Percentiles rank a stretch among this genome's conserved stretches.
phyloP scores from a whole-genome alignment of 2,113 vertebrate species.

The Numida meleagris region DNA sequence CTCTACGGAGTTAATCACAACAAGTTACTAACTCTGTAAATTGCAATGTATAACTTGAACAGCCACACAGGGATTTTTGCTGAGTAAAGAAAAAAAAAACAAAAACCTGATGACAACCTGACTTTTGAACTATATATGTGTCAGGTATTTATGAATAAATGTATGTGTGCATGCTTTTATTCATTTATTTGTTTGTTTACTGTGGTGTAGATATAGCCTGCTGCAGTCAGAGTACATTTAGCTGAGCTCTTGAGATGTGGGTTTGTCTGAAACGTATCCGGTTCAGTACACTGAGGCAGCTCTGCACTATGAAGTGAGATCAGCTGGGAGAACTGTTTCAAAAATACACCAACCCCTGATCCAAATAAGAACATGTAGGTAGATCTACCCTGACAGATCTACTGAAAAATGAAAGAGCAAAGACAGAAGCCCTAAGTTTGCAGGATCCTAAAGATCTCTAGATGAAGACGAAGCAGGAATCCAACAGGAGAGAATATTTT shows the following conservation, averaged over 20 bases:
- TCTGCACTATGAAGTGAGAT: not conserved
- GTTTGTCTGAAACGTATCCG: not conserved
- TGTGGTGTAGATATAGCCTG: not conserved
- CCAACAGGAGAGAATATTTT: not conserved
- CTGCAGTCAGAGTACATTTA: not conserved
- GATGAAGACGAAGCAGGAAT: not conserved
- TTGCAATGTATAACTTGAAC: too few species aligned
- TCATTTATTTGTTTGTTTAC: not conserved
- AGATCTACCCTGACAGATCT: not conserved
- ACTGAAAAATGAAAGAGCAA: not conserved
- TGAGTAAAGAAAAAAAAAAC: not conserved
- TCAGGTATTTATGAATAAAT: not conserved
- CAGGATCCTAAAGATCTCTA: not conserved
- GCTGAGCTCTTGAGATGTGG: not conserved
- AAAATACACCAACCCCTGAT: not conserved
- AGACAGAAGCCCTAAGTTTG: not conserved
- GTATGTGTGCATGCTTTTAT: not conserved
- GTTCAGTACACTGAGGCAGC: not conserved
- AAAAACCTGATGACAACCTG: not conserved
- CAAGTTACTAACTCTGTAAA: too few species aligned
- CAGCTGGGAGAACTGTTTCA: not conserved
- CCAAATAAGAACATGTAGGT: not conserved
- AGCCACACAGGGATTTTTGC: not conserved
- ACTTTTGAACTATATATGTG: not conserved
- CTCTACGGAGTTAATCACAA: constrained; percentile 2